Conservation (phyloP, 2,888 invertebrate genomes). For the Coelinius sp. region DNA sequence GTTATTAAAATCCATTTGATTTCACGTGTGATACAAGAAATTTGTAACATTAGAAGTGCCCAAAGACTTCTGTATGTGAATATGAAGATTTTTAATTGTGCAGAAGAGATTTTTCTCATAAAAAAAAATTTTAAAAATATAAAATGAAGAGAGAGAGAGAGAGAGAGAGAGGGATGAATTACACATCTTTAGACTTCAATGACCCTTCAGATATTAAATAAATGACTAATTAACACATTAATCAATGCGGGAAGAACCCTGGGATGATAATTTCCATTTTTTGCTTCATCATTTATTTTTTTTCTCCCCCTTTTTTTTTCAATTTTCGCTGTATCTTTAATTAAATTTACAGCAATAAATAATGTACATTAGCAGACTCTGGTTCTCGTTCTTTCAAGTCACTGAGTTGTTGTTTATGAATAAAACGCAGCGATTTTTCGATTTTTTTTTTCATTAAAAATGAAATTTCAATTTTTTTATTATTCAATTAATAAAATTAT, state of each 20-base stretch:
- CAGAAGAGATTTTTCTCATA: neutral
- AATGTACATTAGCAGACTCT: conserved; percentile 66
- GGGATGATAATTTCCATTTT: conserved; percentile 53
- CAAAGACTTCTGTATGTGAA: too few species aligned
- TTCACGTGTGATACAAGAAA: too few species aligned
- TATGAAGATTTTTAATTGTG: too few species aligned
- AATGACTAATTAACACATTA: neutral
- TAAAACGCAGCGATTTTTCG: conserved; percentile 64
- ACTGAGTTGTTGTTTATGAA: conserved; percentile 48
- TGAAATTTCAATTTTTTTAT: conserved; percentile 1
- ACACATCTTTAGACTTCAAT: neutral
- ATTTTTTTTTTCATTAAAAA: conserved; percentile 6
- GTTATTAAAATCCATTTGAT: too few species aligned
- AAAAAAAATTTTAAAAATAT: neutral
- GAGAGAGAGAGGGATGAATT: neutral
- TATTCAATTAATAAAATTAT: neutral
- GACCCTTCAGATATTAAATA: neutral
- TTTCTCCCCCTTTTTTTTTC: conserved; percentile 54
- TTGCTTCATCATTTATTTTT: neutral
- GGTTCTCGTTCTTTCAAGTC: conserved; percentile 55
- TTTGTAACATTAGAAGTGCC: too few species aligned
- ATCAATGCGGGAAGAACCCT: conserved; percentile 47
- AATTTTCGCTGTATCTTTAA: conserved; percentile 64
- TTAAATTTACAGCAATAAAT: conserved; percentile 68
- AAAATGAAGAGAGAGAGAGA: neutral